Conservation (phyloP, 2,797 vertebrate species). For the Pseudocheirus occidentalis region DNA sequence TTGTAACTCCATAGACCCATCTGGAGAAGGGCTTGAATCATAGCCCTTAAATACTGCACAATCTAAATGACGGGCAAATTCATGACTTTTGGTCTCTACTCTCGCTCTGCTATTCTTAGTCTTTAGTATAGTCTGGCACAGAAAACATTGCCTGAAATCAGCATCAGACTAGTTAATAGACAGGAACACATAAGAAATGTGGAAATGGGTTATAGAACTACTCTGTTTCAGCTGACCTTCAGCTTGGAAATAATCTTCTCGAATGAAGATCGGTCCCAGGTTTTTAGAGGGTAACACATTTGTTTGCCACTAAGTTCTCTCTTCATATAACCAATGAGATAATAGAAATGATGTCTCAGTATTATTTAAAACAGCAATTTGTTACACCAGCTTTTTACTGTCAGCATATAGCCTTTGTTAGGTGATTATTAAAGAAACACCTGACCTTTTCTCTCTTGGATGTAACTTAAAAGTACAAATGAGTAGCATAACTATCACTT, state of each 20-base stretch:
- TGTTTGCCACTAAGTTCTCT: constrained; percentile 10
- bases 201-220: constrained; percentile 13
- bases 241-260: constrained; percentile 8
- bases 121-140: constrained; percentile 20
- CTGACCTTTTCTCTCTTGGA: constrained; percentile 2
- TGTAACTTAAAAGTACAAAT: constrained; percentile 42
- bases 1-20: background rate
- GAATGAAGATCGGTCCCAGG: background rate
- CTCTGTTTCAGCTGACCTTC: background rate
- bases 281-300: constrained; percentile 36
- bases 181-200: background rate
- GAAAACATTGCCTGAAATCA: constrained; percentile 44
- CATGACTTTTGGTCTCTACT: constrained; percentile 42
- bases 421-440: constrained; percentile 25
- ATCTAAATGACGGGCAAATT: background rate
- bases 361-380: constrained; percentile 25
- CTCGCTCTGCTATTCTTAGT: background rate
- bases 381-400: background rate
- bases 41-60: background rate
- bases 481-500: constrained; percentile 27
- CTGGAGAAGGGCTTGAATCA: constrained; percentile 14
- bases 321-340: constrained; percentile 36
- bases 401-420: constrained; percentile 19
- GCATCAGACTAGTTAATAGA: constrained; percentile 13
- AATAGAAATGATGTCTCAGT: constrained; percentile 43